Conservation (phyloP, 2,888 invertebrate genomes). For the Laothoe populi region DNA sequence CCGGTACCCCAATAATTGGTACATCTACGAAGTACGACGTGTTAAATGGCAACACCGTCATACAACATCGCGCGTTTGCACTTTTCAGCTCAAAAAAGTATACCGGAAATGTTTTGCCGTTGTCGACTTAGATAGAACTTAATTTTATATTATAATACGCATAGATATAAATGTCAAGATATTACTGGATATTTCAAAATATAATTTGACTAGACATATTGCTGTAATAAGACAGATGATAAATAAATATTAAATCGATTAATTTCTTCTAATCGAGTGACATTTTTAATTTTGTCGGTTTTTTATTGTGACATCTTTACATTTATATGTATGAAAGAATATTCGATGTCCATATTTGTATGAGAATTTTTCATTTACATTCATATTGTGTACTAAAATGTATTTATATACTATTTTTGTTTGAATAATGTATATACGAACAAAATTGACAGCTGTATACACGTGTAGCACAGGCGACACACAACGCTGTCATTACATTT, state of each 20-base stretch:
- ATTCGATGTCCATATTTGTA: slow-evolving; percentile 20
- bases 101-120: slow-evolving; percentile 17
- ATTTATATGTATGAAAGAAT: slow-evolving; percentile 3
- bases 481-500: background rate
- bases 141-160: slow-evolving; percentile 20
- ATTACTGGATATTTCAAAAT: background rate
- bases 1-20: background rate
- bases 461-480: background rate
- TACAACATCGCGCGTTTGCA: slow-evolving; percentile 19
- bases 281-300: no score
- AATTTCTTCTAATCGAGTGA: background rate
- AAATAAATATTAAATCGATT: background rate
- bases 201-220: background rate
- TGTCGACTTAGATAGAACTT: slow-evolving; percentile 19
- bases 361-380: slow-evolving; percentile 10
- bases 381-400: slow-evolving; percentile 6
- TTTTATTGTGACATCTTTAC: background rate
- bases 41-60: slow-evolving; percentile 5
- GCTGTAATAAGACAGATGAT: no score
- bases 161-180: slow-evolving; percentile 8
- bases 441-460: background rate
- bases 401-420: slow-evolving; percentile 9
- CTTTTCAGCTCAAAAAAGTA: slow-evolving; percentile 20
- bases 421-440: slow-evolving; percentile 11
- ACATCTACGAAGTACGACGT: background rate